Evolutionary conservation across 2,113 vertebrate species (phyloP), one percentile per base, ranked within the genome.

Genomic region (Ceratotherium simum): DNA sequence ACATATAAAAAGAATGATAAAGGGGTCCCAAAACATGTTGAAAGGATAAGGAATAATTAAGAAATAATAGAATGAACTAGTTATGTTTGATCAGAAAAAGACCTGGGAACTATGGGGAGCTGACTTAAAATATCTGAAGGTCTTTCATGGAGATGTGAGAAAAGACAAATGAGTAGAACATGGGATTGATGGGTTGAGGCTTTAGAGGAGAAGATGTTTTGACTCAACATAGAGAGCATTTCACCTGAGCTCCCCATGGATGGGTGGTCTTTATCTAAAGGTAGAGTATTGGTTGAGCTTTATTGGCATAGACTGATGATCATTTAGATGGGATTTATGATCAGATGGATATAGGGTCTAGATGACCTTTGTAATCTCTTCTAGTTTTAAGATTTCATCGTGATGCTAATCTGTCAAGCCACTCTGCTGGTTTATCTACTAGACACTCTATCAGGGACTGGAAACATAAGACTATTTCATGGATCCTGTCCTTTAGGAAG

Each of bases 71-170:
- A 86, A 80, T n/a, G 5, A 85, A 56, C 11, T 75, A 39, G 48
- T 23, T 94, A 27, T 16, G 2, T 91, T 92, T 81, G 36, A 75
- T 72, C 51, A 83, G 70, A 87, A 46, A 91, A 84, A 62, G 46
- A 56, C 73, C 58, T 82, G 46, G 78, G 58, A n/a, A 11, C 18
- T 21, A 5, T 9, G 18, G 48, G 48, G 62, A 93, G 51, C 12
- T 11, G 88, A 85, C 79, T 82, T 95, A 39, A 80, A 8, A 70
- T 92, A 90, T 76, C 78, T 81, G 88, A 93, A 84, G 48, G 17
- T 93, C 48, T 96, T 93, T 79, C 46, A 72, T 39, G 27, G 6
- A 48, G 39, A n/a, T 72, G 31, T 96, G 60, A 46, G 81, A 65
- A 90, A 75, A 54, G 29, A 72, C 21, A 64, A 70, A 58, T 31